phyloP scores from a whole-genome alignment of 2,797 vertebrate species.

The Phylloscopus collybita region DNA sequence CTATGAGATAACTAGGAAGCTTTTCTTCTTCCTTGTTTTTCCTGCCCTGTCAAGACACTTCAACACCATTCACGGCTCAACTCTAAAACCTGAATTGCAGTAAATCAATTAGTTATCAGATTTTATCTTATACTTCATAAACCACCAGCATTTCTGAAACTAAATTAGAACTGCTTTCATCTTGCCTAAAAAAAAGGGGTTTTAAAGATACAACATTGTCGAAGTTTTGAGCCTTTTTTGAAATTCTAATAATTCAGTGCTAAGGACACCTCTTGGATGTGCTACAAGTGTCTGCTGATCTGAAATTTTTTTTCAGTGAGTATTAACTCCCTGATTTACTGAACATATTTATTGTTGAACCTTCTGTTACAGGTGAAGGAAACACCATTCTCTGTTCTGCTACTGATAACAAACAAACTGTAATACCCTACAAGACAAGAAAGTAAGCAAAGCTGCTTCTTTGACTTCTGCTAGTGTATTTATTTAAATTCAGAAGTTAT shows the following conservation, averaged over 20 bases:
- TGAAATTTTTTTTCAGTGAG: neutral
- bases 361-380: neutral
- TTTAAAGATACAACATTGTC: neutral
- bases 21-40: neutral
- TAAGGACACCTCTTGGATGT: neutral
- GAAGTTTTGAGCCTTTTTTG: neutral
- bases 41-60: neutral
- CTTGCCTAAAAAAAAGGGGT: neutral
- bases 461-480: neutral
- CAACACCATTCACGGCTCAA: neutral
- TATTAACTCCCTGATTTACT: neutral
- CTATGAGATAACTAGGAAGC: neutral
- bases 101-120: neutral
- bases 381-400: neutral
- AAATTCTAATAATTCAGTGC: neutral
- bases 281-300: neutral
- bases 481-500: neutral
- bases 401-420: neutral
- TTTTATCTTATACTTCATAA: neutral
- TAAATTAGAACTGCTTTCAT: neutral
- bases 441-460: neutral
- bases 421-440: neutral
- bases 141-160: neutral
- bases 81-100: neutral
- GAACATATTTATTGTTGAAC: neutral